Base-by-base conservation (phyloP, 2,797 vertebrate genomes). In the Ptychobarbus kaznakovi region DNA sequence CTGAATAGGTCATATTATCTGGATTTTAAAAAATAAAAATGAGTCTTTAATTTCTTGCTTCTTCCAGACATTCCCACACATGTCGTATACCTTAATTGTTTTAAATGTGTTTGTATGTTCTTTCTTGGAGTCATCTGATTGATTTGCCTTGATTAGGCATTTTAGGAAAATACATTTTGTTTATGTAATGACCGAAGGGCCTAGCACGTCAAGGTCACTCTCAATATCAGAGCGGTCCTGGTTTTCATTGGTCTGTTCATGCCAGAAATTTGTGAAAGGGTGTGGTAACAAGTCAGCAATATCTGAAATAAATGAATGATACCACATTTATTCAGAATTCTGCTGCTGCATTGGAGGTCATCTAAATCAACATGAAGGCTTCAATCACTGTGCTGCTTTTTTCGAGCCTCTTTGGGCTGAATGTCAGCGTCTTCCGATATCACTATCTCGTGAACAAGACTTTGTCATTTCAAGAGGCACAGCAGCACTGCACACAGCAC, bases 181-280 rank as follows among this genome's bases (percentile, higher is more conserved):
- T 61, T 42, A 6, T 44, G 11, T 44, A 63, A 63, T 63, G 4
- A 4, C 16, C 18, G 4, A 61, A 16, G 0, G 11, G 6, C 32
- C 3, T 8, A 56, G 2, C 1, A 13, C 3, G 8, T 63, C 12
- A 28, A 79, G n/a, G 56, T 44, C 1, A 16, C 22, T 25, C 20
- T 42, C 13, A 38, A 63, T 32, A 15, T 63, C 56, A 78, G 15
- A 63, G 38, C 38, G 8, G 13, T 28, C 3, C 38, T 78, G 56
- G 22, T 63, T 63, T 79, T 61, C n/a, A 78, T 63, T 44, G 56
- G 76, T 44, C 76, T 44, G 38, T 79, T 63, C 8, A 12, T 63
- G 22, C 6, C n/a, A 63, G 76, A 79, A 28, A 79, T 79, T 28
- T 63, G 76, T 32, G 40, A 79, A 70, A 44, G 28, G 56, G 56